phyloP scores from a whole-genome alignment of 1,140 invertebrate species.

The Drosophila punjabiensis region DNA sequence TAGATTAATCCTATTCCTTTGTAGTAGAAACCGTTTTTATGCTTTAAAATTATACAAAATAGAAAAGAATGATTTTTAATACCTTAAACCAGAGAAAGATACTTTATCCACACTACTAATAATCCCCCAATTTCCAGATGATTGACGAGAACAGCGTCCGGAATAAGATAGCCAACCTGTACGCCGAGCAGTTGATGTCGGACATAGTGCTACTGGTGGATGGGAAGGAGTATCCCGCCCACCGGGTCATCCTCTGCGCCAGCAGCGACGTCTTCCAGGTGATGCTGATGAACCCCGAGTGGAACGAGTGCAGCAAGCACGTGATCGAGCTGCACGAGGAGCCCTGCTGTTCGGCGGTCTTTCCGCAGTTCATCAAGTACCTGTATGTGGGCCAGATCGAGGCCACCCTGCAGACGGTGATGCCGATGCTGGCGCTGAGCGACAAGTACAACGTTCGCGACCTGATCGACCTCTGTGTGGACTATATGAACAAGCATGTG shows the following conservation, averaged over 20 bases:
- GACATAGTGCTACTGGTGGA: constrained; percentile 94
- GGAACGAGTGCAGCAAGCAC: constrained; percentile 95
- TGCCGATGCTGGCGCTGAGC: constrained; percentile 94
- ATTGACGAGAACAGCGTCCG: constrained; percentile 93
- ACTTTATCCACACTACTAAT: neutral
- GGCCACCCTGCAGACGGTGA: constrained; percentile 92
- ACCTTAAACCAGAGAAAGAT: neutral
- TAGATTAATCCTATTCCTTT: neutral
- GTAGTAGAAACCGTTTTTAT: neutral
- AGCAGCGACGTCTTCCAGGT: constrained; percentile 98
- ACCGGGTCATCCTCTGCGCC: constrained; percentile 96
- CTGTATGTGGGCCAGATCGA: constrained; percentile 96
- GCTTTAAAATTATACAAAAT: neutral
- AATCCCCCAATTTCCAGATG: constrained; percentile 86
- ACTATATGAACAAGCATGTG: constrained; percentile 95
- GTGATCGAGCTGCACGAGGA: constrained; percentile 94
- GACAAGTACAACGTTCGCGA: constrained; percentile 98
- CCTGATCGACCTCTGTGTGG: constrained; percentile 92
- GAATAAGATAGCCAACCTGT: constrained; percentile 92
- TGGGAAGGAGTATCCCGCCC: constrained; percentile 93
- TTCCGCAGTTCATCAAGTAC: constrained; percentile 96
- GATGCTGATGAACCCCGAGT: constrained; percentile 97
- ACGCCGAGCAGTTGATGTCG: constrained; percentile 94
- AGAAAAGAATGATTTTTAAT: neutral
- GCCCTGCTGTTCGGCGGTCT: constrained; percentile 92